Evolutionary conservation across 2,888 invertebrate species (phyloP), one percentile per base, ranked within the genome.

Genomic region (Steinernema scapterisci): DNA sequence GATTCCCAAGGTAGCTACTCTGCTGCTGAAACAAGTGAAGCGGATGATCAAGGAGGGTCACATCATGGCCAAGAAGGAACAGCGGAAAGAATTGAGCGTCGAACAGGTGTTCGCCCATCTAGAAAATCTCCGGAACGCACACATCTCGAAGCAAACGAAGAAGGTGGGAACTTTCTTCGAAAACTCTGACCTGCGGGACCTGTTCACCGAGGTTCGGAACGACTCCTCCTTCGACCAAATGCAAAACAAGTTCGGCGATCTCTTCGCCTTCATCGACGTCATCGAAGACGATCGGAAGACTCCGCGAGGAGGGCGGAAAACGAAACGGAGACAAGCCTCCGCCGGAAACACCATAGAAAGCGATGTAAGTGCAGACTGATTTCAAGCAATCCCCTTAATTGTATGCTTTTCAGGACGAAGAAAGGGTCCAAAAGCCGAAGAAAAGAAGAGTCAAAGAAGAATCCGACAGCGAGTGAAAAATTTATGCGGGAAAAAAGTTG

Each of bases 51-150:
- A 82, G 13, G 21, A 78, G 73, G 78, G 80, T 89, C 94, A 94
- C 73, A 92, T 93, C 75, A 93, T 93, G 44, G 93, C 93, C 79
- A 95, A 95, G 7, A 94, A 93, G 87, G 95, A 95, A 88, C 91
- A 94, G 89, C 95, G 95, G 92, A 91, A 95, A 9, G 56, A 31
- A 75, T 86, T 75, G 19, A 31, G 52, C n/a, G 75, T 73, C 2
- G 76, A 78, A 25, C 23, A 75, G 52, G 71, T 78, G 27, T 48
- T 63, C 23, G 72, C 72, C 51, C 46, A 23, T 13, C 13, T 43
- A 51, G 54, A 52, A 43, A 74, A 70, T 13, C 63, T 63, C 16
- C 63, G 63, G 16, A 25, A 31, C 27, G 63, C 63, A 1, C 27
- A 63, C 31, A 25, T 63, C 5, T 25, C 63, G 6, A 63, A 63